Conservation (phyloP, 1,140 invertebrate genomes). For the Aphelinus certus region DNA sequence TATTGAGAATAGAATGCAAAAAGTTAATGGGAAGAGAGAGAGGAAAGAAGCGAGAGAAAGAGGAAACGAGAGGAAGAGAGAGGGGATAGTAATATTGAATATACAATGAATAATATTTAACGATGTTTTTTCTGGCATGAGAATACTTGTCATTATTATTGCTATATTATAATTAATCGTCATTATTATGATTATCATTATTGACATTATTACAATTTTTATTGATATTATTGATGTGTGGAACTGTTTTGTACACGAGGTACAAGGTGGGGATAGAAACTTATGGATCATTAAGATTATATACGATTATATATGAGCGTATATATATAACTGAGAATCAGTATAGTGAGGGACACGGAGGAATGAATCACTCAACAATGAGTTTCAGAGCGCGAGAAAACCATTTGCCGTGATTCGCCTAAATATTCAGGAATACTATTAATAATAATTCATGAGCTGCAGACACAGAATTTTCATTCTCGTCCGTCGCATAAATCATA, state of each 20-base stretch:
- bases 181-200: conserved; percentile 37
- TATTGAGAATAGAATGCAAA: conserved; percentile 45
- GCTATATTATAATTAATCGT: conserved; percentile 1
- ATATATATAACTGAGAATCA: conserved; percentile 9
- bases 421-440: conserved; percentile 31
- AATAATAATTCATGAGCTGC: conserved; percentile 2
- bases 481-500: conserved; percentile 7
- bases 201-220: conserved; percentile 45
- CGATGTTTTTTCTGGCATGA: conserved; percentile 61
- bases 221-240: conserved; percentile 36
- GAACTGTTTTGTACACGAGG: conserved; percentile 28
- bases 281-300: conserved; percentile 34
- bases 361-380: neutral
- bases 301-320: conserved; percentile 11
- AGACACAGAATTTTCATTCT: too few species aligned
- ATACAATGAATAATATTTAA: conserved; percentile 56
- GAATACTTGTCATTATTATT: conserved; percentile 52
- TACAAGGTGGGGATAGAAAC: conserved; percentile 15
- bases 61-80: conserved; percentile 21
- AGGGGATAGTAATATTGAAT: conserved; percentile 44
- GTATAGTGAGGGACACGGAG: conserved; percentile 1
- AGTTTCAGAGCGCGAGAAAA: conserved; percentile 17
- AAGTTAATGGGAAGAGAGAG: neutral
- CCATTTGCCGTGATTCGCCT: conserved; percentile 20
- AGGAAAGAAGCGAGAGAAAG: neutral